phyloP scores from a whole-genome alignment of 2,888 invertebrate species.

The Drosophila testacea region DNA sequence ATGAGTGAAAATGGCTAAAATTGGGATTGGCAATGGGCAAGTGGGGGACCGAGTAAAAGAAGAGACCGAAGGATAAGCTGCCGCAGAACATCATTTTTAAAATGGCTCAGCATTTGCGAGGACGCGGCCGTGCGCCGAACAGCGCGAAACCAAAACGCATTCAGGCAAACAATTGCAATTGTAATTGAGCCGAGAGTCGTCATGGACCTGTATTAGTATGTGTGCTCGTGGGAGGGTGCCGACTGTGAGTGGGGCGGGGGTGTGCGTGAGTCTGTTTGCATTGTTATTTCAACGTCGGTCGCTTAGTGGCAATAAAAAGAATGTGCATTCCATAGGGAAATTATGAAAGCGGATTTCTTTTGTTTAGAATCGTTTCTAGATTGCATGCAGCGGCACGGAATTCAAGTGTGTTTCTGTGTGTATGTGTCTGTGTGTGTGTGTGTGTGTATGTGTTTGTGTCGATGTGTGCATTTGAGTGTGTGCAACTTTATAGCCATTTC shows the following conservation, averaged over 20 bases:
- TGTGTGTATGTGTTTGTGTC: conserved; percentile 5
- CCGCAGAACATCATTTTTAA: conserved; percentile 71
- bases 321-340: conserved; percentile 80
- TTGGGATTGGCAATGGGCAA: conserved; percentile 9
- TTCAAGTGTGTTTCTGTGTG: conserved; percentile 11
- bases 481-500: conserved; percentile 66
- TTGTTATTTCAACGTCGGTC: conserved; percentile 76
- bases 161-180: conserved; percentile 81
- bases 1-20: conserved; percentile 53
- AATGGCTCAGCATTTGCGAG: conserved; percentile 61
- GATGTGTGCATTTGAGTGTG: conserved; percentile 33
- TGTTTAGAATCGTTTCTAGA: conserved; percentile 81
- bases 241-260: neutral
- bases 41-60: neutral
- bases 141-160: conserved; percentile 77
- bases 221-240: conserved; percentile 12
- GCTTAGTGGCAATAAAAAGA: conserved; percentile 82
- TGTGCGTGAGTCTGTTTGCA: conserved; percentile 67
- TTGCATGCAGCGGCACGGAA: conserved; percentile 61
- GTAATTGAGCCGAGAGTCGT: conserved; percentile 80
- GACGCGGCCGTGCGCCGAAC: conserved; percentile 57
- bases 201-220: conserved; percentile 46
- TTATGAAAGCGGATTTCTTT: conserved; percentile 82
- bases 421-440: conserved; percentile 11
- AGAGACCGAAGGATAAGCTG: conserved; percentile 40